Conservation (phyloP, 2,888 invertebrate species). For the Julus scanicus region DNA sequence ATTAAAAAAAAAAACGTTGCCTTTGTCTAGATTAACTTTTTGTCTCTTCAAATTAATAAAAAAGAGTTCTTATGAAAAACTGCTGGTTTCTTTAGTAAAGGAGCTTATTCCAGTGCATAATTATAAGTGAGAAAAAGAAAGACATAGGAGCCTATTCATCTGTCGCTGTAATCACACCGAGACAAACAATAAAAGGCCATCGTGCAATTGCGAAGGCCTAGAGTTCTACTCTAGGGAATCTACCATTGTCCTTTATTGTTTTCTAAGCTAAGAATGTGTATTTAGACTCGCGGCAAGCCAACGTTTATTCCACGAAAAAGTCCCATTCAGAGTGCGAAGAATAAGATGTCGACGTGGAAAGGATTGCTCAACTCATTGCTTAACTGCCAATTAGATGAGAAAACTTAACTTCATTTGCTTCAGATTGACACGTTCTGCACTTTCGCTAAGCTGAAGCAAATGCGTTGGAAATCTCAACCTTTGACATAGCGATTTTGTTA, state of each 20-base stretch:
- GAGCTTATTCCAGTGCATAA: neutral
- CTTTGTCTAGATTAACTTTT: conserved; percentile 14
- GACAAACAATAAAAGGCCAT: conserved; percentile 8
- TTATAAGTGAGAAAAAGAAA: neutral
- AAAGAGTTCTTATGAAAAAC: neutral
- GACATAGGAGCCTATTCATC: neutral
- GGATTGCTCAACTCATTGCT: neutral
- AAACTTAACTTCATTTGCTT: neutral
- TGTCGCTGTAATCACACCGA: neutral
- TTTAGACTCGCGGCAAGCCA: conserved; percentile 19
- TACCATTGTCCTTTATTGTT: conserved; percentile 5
- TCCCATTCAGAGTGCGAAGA: neutral
- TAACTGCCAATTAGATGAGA: neutral
- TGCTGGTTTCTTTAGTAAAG: neutral
- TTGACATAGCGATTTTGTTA: neutral
- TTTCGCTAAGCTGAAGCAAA: neutral
- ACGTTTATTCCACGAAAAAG: conserved; percentile 17
- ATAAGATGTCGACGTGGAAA: neutral
- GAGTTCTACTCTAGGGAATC: conserved; percentile 26
- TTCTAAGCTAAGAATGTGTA: conserved; percentile 22
- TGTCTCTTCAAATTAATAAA: neutral
- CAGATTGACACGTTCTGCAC: neutral
- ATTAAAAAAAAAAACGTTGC: neutral
- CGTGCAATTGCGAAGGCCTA: neutral
- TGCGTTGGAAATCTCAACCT: neutral